A percentile compares a stretch with the other conserved stretches of the same genome.
Conservation (phyloP, 1,140 invertebrate genomes). For the Zaprionus davidi region DNA sequence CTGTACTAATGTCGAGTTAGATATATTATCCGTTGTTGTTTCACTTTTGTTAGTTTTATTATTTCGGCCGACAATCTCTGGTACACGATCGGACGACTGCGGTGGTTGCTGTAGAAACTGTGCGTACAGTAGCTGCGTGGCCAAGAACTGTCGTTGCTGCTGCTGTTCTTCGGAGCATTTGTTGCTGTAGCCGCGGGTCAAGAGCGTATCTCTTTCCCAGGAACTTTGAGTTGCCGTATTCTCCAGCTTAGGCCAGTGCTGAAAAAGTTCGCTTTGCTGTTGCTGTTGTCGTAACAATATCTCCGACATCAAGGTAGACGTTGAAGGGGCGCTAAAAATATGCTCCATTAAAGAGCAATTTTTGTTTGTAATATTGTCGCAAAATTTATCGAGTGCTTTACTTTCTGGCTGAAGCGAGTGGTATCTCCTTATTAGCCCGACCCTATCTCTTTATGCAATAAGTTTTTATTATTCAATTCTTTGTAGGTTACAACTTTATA, state of each 20-base stretch:
- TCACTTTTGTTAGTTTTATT: not conserved
- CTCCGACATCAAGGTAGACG: constrained; percentile 41
- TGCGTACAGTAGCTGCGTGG: constrained; percentile 63
- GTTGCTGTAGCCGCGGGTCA: constrained; percentile 44
- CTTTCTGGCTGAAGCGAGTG: not conserved
- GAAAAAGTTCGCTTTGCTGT: constrained; percentile 15
- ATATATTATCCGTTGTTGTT: not conserved
- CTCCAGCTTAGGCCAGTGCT: constrained; percentile 44
- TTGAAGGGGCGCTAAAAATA: constrained; percentile 42
- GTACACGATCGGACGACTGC: constrained; percentile 1
- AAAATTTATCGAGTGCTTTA: not conserved
- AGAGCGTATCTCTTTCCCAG: constrained; percentile 37
- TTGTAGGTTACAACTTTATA: too few species aligned
- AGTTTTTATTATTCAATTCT: not conserved
- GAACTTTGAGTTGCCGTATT: not conserved
- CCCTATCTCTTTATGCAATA: not conserved
- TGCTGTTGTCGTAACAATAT: constrained; percentile 51
- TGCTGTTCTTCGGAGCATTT: constrained; percentile 50
- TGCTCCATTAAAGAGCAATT: constrained; percentile 38
- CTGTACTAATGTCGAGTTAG: constrained; percentile 24
- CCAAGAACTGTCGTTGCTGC: constrained; percentile 49
- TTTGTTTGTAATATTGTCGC: not conserved
- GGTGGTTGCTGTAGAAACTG: constrained; percentile 61
- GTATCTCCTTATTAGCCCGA: not conserved
- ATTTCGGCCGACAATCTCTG: not conserved